These are phyloP conservation scores for Vulpes lagopus DNA, from an alignment of 2,113 vertebrate genomes.

Conservation along the genomic window DNA sequence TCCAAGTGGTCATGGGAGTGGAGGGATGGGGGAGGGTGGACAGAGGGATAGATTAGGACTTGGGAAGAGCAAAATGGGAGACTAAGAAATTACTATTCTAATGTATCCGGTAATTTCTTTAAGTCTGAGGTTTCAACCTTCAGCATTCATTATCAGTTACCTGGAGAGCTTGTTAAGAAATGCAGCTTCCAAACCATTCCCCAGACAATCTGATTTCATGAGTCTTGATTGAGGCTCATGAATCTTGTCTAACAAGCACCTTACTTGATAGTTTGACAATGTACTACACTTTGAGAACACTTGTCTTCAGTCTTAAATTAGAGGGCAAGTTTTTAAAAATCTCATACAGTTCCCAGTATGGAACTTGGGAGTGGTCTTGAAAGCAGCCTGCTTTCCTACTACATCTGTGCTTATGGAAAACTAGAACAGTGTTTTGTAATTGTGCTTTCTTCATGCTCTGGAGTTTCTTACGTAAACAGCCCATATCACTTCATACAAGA, in stretches of 20 bases:
- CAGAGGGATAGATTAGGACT: neutral
- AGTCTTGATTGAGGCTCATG: neutral
- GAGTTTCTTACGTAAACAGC: slow-evolving; percentile 64
- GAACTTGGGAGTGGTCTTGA: neutral
- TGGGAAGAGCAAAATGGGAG: neutral
- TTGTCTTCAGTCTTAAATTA: slow-evolving; percentile 2
- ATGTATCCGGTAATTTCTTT: neutral
- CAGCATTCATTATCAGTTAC: neutral
- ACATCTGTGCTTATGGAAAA: slow-evolving; percentile 56
- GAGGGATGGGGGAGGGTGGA: rapidly evolving
- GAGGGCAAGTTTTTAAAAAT: slow-evolving; percentile 34
- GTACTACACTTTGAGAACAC: neutral
- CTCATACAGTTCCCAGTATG: neutral
- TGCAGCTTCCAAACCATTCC: neutral
- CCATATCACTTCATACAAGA: neutral
- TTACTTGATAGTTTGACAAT: slow-evolving; percentile 34
- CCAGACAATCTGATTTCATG: neutral
- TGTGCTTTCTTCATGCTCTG: slow-evolving; percentile 25
- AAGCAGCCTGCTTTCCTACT: slow-evolving; percentile 40
- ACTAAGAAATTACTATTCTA: slow-evolving; percentile 7
- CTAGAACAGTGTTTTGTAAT: slow-evolving; percentile 53
- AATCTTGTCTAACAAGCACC: neutral
- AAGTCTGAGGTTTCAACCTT: neutral
- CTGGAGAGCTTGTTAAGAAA: slow-evolving; percentile 1
- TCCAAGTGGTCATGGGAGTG: neutral